Evolutionary conservation across 2,888 invertebrate species (phyloP).

Genomic region (Desoria tigrina): DNA sequence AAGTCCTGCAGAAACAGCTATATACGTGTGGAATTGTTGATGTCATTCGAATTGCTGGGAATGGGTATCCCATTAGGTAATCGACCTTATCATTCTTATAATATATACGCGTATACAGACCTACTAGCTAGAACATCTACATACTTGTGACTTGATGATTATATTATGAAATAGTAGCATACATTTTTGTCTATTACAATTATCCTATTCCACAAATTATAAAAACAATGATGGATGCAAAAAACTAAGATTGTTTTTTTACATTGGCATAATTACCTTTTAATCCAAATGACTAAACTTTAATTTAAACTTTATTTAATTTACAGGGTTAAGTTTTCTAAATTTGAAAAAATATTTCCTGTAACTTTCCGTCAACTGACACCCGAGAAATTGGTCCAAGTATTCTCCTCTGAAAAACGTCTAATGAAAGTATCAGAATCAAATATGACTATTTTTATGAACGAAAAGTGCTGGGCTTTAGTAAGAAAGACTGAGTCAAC

Average conservation of each 20-base stretch:
- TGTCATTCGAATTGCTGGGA: constrained; percentile 47
- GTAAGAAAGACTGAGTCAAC: constrained; percentile 30
- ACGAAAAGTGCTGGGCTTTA: constrained; percentile 37
- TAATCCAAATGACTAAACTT: too few species aligned
- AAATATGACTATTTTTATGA: constrained; percentile 43
- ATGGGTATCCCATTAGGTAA: constrained; percentile 49
- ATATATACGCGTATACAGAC: neutral
- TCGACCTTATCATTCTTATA: too few species aligned
- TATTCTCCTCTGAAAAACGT: constrained; percentile 13
- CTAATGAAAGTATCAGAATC: neutral
- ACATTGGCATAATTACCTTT: too few species aligned
- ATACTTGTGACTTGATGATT: too few species aligned
- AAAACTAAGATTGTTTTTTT: too few species aligned
- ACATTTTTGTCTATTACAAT: too few species aligned
- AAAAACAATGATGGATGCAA: too few species aligned
- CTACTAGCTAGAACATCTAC: too few species aligned
- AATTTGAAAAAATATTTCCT: neutral
- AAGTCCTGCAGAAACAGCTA: constrained; percentile 44
- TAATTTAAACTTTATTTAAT: constrained; percentile 14
- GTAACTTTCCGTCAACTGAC: neutral
- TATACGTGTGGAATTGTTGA: constrained; percentile 48
- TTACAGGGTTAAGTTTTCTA: neutral
- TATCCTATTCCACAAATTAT: too few species aligned
- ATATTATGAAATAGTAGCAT: too few species aligned
- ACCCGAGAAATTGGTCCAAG: neutral